Base-by-base conservation (phyloP, 92 coral and sea anemone genomes). In the Zoanthus solanderi region DNA sequence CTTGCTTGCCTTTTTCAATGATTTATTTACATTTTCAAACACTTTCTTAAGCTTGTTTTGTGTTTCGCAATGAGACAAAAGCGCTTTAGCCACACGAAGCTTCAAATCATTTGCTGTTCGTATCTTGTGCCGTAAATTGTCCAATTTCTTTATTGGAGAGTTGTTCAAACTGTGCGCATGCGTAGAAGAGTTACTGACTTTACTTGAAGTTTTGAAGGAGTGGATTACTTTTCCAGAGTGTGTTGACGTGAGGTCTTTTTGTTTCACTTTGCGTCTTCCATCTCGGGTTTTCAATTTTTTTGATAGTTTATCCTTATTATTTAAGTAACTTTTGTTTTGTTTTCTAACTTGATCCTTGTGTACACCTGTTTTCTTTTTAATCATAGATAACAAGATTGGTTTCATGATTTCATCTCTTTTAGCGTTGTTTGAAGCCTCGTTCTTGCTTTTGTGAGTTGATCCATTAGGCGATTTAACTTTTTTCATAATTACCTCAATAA, bases 31-130 rank as follows among this genome's bases (percentile, higher is more conserved):
- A 9, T 92, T 90, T 13, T 85, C 90, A 57, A 95, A 93, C 73
- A 97, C 89, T 60, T 89, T 87, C 63, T 94, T 89, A 16, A 95
- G 94, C 69, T 91, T 84, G 90, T 95, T 92, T 72, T 95, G 94
- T 18, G 98, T 95, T 71, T 91, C 96, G 17, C 98, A 95, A 16
- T 95, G 98, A 50, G 94, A 92, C 7, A 95, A 88, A 7, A 95
- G 93, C 34, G 98, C 98, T 84, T 92, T 90, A 14, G 98, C 98
- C 32, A 95, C 98, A 48, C 92, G 94, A 18, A 95, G 89, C 90
- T 95, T 95, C 76, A 95, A 68, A 9, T 87, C 78, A 72, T 93
- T 95, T 15, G 96, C 92, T 52, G 84, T 90, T 78, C 76, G 88
- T 65, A 92, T 92, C 87, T 90, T 92, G 56, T 84, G 86, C 65